Evolutionary conservation across 2,113 vertebrate genomes (phyloP).

Genomic region (Platanista minor): DNA sequence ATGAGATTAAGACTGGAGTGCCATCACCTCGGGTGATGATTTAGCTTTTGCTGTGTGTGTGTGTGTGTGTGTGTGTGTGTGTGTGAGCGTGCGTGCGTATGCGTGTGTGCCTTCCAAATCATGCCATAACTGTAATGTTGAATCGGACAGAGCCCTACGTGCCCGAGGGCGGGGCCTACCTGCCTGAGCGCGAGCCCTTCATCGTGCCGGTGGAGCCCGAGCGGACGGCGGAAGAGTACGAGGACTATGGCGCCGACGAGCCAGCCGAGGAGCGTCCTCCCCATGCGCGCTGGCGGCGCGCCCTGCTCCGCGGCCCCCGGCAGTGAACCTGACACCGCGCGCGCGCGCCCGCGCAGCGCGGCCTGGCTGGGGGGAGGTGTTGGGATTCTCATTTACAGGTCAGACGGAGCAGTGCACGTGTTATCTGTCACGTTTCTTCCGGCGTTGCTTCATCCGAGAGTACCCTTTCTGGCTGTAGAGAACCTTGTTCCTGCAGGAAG

Average conservation of each 20-base stretch:
- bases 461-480: constrained; percentile 50
- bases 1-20: constrained; percentile 68
- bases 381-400: constrained; percentile 71
- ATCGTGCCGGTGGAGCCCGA: constrained; percentile 85
- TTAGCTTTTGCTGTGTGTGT: constrained; percentile 71
- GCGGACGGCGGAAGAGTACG: constrained; percentile 86
- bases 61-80: constrained; percentile 1
- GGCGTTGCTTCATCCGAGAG: constrained; percentile 32
- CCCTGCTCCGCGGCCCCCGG: not conserved
- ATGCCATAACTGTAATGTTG: constrained; percentile 84
- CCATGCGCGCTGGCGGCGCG: constrained; percentile 80
- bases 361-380: constrained; percentile 22
- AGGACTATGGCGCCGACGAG: constrained; percentile 90
- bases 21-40: constrained; percentile 53
- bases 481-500: constrained; percentile 64
- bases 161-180: constrained; percentile 86
- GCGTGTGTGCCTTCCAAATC: constrained; percentile 73
- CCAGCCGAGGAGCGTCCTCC: constrained; percentile 79
- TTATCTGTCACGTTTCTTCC: constrained; percentile 39
- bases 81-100: no score
- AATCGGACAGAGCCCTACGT: constrained; percentile 90
- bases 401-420: constrained; percentile 41
- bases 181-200: constrained; percentile 86
- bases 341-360: not conserved
- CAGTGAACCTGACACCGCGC: constrained; percentile 11